Base-by-base conservation (phyloP, 1,140 invertebrate genomes). In the Orchesella cincta region DNA sequence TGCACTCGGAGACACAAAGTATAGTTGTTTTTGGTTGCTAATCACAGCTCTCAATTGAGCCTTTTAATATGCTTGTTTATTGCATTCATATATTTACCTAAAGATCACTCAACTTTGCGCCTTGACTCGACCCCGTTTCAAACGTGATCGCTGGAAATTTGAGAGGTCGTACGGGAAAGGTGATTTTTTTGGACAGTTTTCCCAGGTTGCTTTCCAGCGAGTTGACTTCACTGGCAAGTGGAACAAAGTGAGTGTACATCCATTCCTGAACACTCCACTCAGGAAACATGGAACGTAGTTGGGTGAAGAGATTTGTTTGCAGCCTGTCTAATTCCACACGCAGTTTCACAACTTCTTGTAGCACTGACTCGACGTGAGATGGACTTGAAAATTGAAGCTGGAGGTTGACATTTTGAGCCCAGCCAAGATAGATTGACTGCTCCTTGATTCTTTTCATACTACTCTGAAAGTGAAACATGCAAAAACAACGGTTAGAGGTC, bases 321-420 rank as follows among this genome's bases (percentile, higher is more conserved):
- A 85, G 71, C 18, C 81, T 52, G 23, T 82, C 77, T 14, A 84
- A 57, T 72, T 85, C 84, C n/a, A 79, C 77, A 52, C 80, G 76
- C 18, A 85, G 54, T 14, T 81, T 81, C 52, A 34, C 76, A n/a
- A 85, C 72, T 31, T 83, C 82, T 18, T 74, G 73, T 64, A 81
- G 81, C 16, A 84, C 83, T 52, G 70, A 67, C 74, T 86, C 84
- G 46, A 85, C 81, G 75, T 85, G 83, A 26, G 84, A 84, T 20
- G 86, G 86, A 81, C 83, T 86, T 12, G 86, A 85, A 76, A 86
- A 87, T 28, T 81, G 78, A 75, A 81, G 82, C 16, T 83, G 67
- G 8, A 85, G 74, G 71, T 86, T 84, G 36, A 83, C 84, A 23
- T 81, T 74, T 74, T 82, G 82, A 54, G 85, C 82, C 86, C 86